Evolutionary conservation across 2,113 vertebrate species (phyloP).

Genomic region (Coptodon rendalli): DNA sequence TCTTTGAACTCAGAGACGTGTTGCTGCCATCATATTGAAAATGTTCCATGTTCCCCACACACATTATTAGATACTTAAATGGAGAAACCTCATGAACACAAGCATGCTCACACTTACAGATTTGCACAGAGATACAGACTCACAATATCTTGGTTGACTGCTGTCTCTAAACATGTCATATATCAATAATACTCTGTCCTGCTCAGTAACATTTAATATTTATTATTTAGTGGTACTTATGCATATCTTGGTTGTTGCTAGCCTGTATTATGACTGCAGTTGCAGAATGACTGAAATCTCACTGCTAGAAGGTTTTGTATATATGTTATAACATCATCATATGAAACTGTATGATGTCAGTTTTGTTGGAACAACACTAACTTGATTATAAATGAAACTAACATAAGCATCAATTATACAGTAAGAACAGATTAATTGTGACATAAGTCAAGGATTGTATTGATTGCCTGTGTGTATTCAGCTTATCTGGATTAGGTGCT

Average conservation of each 20-base stretch:
- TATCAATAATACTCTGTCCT: neutral
- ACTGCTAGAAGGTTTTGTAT: neutral
- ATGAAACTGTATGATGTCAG: neutral
- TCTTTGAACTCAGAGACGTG: neutral
- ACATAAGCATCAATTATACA: neutral
- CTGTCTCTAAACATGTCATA: neutral
- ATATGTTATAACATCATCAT: neutral
- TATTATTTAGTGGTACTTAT: neutral
- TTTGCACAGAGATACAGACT: neutral
- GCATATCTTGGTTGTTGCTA: neutral
- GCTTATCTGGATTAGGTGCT: neutral
- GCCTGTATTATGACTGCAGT: neutral
- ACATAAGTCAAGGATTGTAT: accelerated
- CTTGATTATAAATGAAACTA: neutral
- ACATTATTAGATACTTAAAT: neutral
- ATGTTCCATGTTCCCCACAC: neutral
- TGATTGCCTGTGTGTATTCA: neutral
- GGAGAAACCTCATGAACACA: neutral
- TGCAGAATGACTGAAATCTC: neutral
- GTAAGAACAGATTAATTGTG: neutral
- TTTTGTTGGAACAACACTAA: neutral
- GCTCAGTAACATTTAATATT: neutral
- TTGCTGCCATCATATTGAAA: neutral
- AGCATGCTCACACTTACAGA: neutral
- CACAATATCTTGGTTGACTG: neutral